phyloP scores from a whole-genome alignment of 53 echinoderm and acorn worm species.

The Pentamera pediparva region DNA sequence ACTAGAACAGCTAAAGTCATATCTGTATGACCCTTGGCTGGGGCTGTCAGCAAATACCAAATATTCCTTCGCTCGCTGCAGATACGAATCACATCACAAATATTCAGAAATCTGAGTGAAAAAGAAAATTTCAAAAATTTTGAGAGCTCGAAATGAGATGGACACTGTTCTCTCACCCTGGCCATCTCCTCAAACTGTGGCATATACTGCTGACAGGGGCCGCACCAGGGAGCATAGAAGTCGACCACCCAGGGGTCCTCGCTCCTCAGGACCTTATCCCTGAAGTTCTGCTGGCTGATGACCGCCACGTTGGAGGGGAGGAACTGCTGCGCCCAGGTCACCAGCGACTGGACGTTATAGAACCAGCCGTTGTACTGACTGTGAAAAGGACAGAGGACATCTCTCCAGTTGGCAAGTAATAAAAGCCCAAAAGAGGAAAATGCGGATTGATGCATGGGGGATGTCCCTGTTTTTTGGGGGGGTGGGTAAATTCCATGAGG shows the following conservation, averaged over 20 bases:
- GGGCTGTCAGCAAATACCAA: too few relatives aligned
- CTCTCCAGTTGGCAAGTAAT: not conserved
- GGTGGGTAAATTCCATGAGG: too few relatives aligned
- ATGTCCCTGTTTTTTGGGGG: too few relatives aligned
- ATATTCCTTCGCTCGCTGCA: too few relatives aligned
- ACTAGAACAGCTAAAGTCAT: too few relatives aligned
- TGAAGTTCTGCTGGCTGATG: conserved; percentile 68
- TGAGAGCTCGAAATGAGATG: not conserved
- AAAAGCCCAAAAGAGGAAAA: too few relatives aligned
- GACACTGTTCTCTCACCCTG: conserved; percentile 43
- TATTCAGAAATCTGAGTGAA: too few relatives aligned
- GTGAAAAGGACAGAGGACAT: not conserved
- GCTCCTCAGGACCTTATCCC: conserved; percentile 70
- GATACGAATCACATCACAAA: too few relatives aligned
- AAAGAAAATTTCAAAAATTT: too few relatives aligned
- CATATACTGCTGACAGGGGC: conserved; percentile 79
- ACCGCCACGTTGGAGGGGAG: conserved; percentile 69
- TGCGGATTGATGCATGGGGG: too few relatives aligned
- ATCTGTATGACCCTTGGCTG: too few relatives aligned
- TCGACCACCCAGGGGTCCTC: conserved; percentile 87
- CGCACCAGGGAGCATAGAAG: conserved; percentile 89
- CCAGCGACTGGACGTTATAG: conserved; percentile 66
- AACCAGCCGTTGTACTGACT: conserved; percentile 86
- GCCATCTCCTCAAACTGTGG: conserved; percentile 81
- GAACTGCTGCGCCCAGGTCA: conserved; percentile 75